Percentiles rank a stretch among this genome's conserved stretches.
Evolutionary conservation across 1,140 invertebrate species (phyloP).

Genomic region (Cydia strobilella): DNA sequence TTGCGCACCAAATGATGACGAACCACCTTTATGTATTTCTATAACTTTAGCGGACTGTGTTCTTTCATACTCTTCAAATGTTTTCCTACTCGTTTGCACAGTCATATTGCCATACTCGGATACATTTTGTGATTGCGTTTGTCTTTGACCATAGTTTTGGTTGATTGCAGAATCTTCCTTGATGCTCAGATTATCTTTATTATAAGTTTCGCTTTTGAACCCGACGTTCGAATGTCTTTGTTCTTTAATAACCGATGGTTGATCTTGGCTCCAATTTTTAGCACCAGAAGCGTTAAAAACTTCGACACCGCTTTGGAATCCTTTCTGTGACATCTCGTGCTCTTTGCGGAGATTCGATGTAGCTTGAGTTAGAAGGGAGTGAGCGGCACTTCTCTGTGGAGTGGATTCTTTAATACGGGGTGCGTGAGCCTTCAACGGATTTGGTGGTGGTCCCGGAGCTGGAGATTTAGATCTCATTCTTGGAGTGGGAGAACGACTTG

Average conservation of each 20-base stretch:
- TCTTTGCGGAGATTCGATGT: constrained; percentile 62
- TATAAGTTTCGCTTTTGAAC: constrained; percentile 64
- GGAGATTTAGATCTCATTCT: constrained; percentile 80
- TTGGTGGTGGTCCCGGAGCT: constrained; percentile 82
- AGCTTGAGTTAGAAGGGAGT: constrained; percentile 58
- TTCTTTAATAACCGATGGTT: constrained; percentile 60
- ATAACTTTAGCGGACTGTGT: constrained; percentile 82
- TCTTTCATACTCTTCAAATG: constrained; percentile 83
- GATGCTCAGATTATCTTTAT: constrained; percentile 61
- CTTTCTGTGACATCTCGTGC: constrained; percentile 53
- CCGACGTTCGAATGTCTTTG: constrained; percentile 65
- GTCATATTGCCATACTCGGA: constrained; percentile 80
- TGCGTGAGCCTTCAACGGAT: constrained; percentile 81
- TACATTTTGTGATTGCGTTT: constrained; percentile 72
- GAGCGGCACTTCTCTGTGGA: constrained; percentile 47
- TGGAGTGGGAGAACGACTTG: constrained; percentile 81
- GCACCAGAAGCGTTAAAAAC: constrained; percentile 47
- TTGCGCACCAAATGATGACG: constrained; percentile 59
- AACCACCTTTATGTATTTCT: constrained; percentile 81
- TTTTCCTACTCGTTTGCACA: constrained; percentile 82
- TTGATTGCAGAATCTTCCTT: constrained; percentile 70
- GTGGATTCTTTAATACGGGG: constrained; percentile 78
- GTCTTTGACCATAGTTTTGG: constrained; percentile 70
- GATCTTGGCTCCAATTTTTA: constrained; percentile 55
- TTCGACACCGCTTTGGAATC: constrained; percentile 46